phyloP scores from a whole-genome alignment of 1,140 invertebrate species.

The Monomorium pharaonis region DNA sequence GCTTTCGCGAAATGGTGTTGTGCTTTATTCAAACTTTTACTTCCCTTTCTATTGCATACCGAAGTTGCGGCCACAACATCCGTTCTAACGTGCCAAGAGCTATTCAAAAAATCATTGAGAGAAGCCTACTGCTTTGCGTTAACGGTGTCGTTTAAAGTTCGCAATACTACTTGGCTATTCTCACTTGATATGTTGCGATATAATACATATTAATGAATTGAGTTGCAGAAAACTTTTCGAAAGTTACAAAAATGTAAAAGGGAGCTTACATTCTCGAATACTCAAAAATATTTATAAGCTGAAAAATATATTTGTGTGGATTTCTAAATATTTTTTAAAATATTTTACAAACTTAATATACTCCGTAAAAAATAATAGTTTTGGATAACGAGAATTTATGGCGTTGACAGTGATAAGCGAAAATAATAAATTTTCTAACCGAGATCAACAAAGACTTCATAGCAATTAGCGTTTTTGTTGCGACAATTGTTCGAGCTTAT shows the following conservation, averaged over 20 bases:
- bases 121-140: constrained; percentile 67
- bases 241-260: neutral
- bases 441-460: constrained; percentile 36
- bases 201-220: constrained; percentile 66
- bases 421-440: constrained; percentile 25
- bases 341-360: neutral
- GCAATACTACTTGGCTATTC: constrained; percentile 61
- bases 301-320: neutral
- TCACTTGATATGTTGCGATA: constrained; percentile 36
- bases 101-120: constrained; percentile 57
- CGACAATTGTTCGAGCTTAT: constrained; percentile 63
- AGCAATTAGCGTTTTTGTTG: constrained; percentile 49
- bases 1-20: neutral
- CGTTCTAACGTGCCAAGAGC: constrained; percentile 10
- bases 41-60: constrained; percentile 17
- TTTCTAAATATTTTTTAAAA: neutral
- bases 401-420: constrained; percentile 27
- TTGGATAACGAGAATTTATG: neutral
- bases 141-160: constrained; percentile 66
- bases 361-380: neutral
- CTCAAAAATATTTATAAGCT: neutral
- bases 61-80: neutral
- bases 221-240: constrained; percentile 38
- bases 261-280: neutral
- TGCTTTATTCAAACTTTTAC: constrained; percentile 63